phyloP scores from a whole-genome alignment of 2,113 vertebrate genomes.

The Naja naja region DNA sequence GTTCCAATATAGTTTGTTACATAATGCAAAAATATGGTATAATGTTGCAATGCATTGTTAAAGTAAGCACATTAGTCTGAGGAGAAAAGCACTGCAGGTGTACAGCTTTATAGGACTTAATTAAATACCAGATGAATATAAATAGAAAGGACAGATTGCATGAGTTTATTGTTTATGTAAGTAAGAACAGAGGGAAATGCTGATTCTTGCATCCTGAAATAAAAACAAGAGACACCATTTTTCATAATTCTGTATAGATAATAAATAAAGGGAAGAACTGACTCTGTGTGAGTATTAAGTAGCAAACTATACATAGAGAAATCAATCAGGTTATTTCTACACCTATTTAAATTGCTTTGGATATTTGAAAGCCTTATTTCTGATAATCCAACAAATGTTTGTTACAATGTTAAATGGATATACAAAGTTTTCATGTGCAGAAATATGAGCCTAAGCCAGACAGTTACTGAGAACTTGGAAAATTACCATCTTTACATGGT shows the following conservation, averaged over 20 bases:
- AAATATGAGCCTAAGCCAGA: not conserved
- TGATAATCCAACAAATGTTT: not conserved
- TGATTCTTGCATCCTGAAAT: slow-evolving; percentile 30
- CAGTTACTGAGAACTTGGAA: not conserved
- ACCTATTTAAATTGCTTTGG: slow-evolving; percentile 12
- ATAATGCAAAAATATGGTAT: not conserved
- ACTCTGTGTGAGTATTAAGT: not conserved
- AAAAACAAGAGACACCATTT: not conserved
- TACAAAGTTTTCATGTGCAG: not conserved
- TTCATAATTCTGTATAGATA: not conserved
- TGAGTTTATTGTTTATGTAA: slow-evolving; percentile 24
- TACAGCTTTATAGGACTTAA: slow-evolving; percentile 20
- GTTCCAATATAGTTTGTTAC: not conserved
- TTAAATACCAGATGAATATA: slow-evolving; percentile 22
- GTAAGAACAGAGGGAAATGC: slow-evolving; percentile 13
- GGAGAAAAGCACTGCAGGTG: slow-evolving; percentile 6
- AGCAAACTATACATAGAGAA: not conserved
- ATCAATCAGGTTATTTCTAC: not conserved
- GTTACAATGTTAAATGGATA: not conserved
- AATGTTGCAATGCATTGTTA: not conserved
- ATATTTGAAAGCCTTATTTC: not conserved
- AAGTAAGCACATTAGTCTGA: not conserved
- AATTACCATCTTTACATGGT: not conserved
- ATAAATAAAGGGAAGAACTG: not conserved
- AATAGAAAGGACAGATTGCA: slow-evolving; percentile 27